Percentiles rank a stretch among this genome's conserved stretches.
These are phyloP conservation scores for Lerista edwardsae DNA, from an alignment of 2,797 vertebrate species.

Conservation along the genomic window DNA sequence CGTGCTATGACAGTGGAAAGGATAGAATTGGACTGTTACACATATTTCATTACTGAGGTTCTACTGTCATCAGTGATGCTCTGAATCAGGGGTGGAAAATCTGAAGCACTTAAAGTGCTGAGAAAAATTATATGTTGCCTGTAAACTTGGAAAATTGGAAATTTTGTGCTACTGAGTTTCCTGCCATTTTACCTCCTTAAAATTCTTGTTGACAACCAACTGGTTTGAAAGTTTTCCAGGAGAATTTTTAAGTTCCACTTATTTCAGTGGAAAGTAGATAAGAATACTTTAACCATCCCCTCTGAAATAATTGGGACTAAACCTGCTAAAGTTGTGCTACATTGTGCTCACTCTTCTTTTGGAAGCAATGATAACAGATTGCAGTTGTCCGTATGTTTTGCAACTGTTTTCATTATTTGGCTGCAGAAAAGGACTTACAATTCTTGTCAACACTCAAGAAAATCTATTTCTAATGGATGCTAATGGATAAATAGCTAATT, in stretches of 20 bases:
- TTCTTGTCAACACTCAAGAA: constrained; percentile 31
- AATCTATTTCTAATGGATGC: constrained; percentile 9
- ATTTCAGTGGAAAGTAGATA: neutral
- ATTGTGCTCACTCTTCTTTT: constrained; percentile 27
- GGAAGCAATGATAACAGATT: constrained; percentile 45
- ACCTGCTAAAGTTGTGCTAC: neutral
- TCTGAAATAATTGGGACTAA: neutral
- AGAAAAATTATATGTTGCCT: neutral
- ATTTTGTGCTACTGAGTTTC: constrained; percentile 6
- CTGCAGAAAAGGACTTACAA: constrained; percentile 57
- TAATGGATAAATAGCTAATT: constrained; percentile 28
- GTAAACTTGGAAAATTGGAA: neutral
- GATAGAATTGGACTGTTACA: too few species aligned
- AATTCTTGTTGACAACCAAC: neutral
- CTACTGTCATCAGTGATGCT: neutral
- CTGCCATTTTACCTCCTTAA: constrained; percentile 29
- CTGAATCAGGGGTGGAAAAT: neutral
- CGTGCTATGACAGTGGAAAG: too few species aligned
- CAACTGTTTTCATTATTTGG: constrained; percentile 9
- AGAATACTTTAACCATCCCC: neutral
- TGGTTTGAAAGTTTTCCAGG: neutral
- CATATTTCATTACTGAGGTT: neutral
- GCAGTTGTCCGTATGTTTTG: too few species aligned
- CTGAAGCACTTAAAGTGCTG: neutral
- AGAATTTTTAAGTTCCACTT: neutral